Evolutionary conservation across 1,140 invertebrate genomes (phyloP).

Genomic region (Aphelenchoides fujianensis): DNA sequence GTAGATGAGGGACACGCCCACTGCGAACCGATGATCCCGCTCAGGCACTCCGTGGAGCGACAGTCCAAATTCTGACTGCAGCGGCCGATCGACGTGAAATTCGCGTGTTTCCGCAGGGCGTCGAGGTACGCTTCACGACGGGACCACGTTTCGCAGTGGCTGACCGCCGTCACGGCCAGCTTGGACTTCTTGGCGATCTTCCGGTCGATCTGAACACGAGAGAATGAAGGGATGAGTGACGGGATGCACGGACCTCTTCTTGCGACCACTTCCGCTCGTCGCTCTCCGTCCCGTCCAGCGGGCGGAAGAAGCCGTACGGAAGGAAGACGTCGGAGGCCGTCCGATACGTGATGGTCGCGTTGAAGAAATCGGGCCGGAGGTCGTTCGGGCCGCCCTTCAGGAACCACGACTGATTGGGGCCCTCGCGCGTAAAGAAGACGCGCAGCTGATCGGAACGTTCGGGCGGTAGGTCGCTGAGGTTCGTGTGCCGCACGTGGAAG

Average conservation of each 20-base stretch:
- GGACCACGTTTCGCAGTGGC: slow-evolving; percentile 6
- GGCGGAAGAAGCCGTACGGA: not conserved
- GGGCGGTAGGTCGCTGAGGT: not conserved
- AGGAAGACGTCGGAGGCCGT: not conserved
- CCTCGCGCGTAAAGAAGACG: slow-evolving; percentile 1
- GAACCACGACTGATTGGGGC: slow-evolving; percentile 1
- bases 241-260: not conserved
- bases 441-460: slow-evolving; percentile 4
- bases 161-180: not conserved
- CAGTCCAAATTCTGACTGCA: not conserved
- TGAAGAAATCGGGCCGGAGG: slow-evolving; percentile 1
- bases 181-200: not conserved
- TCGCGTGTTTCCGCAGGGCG: not conserved
- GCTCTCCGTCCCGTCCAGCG: not conserved
- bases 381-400: not conserved
- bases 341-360: slow-evolving; percentile 6
- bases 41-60: not conserved
- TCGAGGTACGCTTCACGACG: not conserved
- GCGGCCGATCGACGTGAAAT: not conserved
- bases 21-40: not conserved
- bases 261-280: not conserved
- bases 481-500: not conserved
- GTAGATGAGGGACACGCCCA: not conserved
- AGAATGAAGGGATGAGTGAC: not conserved
- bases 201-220: not conserved